A percentile compares a stretch with the other conserved stretches of the same genome.
phyloP scores from a whole-genome alignment of 2,113 vertebrate genomes.

The Plestiodon gilberti region DNA sequence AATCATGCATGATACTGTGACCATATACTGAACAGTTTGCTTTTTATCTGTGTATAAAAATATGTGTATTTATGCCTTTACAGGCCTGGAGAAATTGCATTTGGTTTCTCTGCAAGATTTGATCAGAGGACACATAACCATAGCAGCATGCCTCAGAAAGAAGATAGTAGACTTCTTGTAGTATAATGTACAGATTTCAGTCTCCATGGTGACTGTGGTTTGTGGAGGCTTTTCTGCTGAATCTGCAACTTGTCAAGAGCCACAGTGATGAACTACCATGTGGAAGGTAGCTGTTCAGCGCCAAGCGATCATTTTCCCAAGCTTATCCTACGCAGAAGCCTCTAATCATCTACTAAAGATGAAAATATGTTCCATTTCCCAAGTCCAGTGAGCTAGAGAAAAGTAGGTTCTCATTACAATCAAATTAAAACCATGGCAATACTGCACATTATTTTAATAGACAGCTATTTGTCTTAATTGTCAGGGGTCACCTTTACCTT shows the following conservation, averaged over 20 bases:
- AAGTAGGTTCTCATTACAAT: background rate
- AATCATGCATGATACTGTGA: too few relatives aligned
- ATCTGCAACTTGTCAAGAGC: slow-evolving; percentile 3
- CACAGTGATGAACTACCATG: background rate
- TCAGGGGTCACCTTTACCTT: too few relatives aligned
- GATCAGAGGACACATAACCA: background rate
- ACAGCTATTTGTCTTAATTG: too few relatives aligned
- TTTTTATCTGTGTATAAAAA: background rate
- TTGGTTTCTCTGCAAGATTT: background rate
- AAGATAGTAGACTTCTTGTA: background rate
- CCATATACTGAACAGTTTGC: background rate
- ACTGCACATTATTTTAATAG: background rate
- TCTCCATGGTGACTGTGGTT: slow-evolving; percentile 6
- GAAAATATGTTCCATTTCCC: background rate
- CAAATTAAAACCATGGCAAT: background rate
- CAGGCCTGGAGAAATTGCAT: background rate
- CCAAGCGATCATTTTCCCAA: background rate
- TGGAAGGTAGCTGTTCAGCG: slow-evolving; percentile 4
- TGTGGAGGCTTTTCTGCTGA: slow-evolving; percentile 20
- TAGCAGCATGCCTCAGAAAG: background rate
- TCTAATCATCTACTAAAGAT: slow-evolving; percentile 21
- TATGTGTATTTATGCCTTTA: background rate
- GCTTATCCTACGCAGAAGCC: background rate
- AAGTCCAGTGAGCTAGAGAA: background rate
- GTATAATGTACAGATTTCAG: slow-evolving; percentile 4